Conservation (phyloP, 1,140 invertebrate species). For the Pseudachorutes palmiensis region DNA sequence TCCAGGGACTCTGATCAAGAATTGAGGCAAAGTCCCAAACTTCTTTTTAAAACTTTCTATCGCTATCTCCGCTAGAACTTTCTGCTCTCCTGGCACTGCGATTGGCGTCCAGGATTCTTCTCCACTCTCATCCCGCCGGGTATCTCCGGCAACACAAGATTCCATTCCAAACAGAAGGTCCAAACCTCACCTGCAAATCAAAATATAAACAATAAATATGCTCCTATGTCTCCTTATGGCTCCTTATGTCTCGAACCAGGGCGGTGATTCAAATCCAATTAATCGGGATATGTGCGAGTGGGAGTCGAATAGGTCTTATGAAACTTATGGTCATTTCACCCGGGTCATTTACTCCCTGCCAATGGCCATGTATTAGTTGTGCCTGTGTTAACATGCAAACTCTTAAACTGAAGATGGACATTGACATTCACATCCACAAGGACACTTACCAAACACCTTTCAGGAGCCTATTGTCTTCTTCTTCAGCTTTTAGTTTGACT, state of each 20-base stretch:
- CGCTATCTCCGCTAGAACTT: not conserved
- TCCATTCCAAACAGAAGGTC: not conserved
- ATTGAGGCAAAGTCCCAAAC: conserved; percentile 4
- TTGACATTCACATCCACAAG: too few species aligned
- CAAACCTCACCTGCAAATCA: not conserved
- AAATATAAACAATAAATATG: not conserved
- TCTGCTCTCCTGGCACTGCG: not conserved
- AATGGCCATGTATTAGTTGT: too few species aligned
- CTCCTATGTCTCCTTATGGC: not conserved
- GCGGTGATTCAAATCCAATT: too few species aligned
- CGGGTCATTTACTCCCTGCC: too few species aligned
- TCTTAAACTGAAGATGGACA: too few species aligned
- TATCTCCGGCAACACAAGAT: not conserved
- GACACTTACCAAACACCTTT: too few species aligned
- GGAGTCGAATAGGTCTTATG: too few species aligned
- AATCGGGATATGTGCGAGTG: too few species aligned
- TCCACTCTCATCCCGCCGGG: not conserved
- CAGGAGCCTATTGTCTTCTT: too few species aligned
- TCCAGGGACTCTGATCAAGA: conserved; percentile 16
- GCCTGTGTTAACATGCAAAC: too few species aligned
- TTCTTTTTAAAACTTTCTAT: not conserved
- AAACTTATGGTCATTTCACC: too few species aligned
- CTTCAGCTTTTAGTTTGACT: too few species aligned
- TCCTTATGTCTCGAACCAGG: not conserved
- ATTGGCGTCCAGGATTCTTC: not conserved